Conservation (phyloP, 2,113 vertebrate species). For the Indicator indicator region DNA sequence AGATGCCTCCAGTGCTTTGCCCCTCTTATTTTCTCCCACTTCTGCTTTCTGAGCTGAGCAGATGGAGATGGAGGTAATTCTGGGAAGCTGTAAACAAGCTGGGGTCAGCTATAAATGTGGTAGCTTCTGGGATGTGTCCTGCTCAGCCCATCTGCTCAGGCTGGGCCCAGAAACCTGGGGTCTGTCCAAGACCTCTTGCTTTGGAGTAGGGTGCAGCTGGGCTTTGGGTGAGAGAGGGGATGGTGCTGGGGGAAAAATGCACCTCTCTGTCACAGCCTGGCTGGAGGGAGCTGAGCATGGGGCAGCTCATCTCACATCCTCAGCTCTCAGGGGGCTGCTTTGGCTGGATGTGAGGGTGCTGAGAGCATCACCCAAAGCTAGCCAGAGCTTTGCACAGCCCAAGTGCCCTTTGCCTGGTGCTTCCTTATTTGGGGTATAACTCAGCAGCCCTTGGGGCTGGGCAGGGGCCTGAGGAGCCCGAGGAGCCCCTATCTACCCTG, state of each 20-base stretch:
- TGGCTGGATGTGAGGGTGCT: accelerated
- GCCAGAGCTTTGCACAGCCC: neutral
- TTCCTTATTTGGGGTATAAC: neutral
- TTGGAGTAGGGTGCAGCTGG: neutral
- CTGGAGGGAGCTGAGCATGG: accelerated
- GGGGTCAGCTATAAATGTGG: neutral
- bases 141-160: neutral
- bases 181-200: accelerated
- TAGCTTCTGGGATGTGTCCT: accelerated
- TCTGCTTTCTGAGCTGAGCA: neutral
- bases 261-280: neutral
- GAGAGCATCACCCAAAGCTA: neutral
- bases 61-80: neutral
- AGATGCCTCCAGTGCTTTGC: neutral
- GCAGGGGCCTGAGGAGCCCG: neutral
- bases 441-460: neutral
- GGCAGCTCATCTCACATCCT: neutral
- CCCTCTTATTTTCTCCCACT: neutral
- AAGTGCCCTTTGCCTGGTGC: neutral
- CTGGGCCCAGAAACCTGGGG: neutral
- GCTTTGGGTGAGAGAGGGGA: neutral
- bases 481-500: accelerated
- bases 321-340: neutral
- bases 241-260: neutral
- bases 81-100: neutral